Evolutionary conservation across 2,113 vertebrate species (phyloP), one percentile per base, ranked within the genome.

Genomic region (Nematolebias whitei): DNA sequence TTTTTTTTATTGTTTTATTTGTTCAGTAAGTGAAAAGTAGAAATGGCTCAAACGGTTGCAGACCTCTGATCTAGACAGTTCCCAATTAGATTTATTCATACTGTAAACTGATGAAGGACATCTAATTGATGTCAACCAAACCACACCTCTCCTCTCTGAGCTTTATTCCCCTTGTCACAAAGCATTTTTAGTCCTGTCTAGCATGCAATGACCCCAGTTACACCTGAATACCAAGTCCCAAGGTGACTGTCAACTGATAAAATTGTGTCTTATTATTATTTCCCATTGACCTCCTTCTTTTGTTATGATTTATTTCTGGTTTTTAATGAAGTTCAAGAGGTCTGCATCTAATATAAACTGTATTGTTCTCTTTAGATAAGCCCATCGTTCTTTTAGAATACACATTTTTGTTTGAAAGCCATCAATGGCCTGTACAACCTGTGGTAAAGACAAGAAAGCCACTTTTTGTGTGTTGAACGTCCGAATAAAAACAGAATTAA

Each of bases 181-280:
- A n/a, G n/a, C 77, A 82, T 85, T 58, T 76, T 79, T 15, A 43
- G 63, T 47, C 71, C 18, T 41, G 67, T 68, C 29, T n/a, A 58
- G 48, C 71, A 71, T 7, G 56, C 52, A 38, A 8, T 76, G 80
- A 83, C 79, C 77, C 54, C 16, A 50, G 55, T 53, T 45, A 44
- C 43, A 32, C 57, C 22, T n/a, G 15, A 49, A 82, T 61, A 80
- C 74, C 80, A 29, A 41, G 19, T 20, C 32, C 41, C 55, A 39
- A 23, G 15, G 51, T 67, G 47, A 22, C 59, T 1, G 44, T 78
- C 29, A 39, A 57, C 19, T n/a, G 13, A 20, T n/a, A n/a, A n/a
- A n/a, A n/a, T n/a, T n/a, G n/a, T n/a, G n/a, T n/a, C n/a, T n/a
- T n/a, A n/a, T n/a, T n/a, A n/a, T 39, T 35, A 10, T 6, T 5